phyloP scores from a whole-genome alignment of 1,140 invertebrate genomes.

The Onthophagus taurus region DNA sequence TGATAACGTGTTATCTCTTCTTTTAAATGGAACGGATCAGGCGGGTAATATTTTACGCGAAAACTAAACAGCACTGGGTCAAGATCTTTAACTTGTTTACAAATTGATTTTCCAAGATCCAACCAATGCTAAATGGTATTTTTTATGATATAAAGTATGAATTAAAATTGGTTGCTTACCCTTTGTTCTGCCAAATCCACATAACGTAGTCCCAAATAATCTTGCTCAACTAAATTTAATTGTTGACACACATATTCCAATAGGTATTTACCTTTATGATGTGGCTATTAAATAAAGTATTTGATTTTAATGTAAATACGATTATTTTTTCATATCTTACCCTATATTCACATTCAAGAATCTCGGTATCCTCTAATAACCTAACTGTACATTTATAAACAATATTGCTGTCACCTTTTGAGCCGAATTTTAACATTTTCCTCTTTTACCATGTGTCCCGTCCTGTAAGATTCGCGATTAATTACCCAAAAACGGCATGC shows the following conservation, averaged over 20 bases:
- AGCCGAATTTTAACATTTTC: constrained; percentile 64
- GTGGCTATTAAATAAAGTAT: constrained; percentile 52
- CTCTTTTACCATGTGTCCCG: constrained; percentile 18
- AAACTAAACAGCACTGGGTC: constrained; percentile 84
- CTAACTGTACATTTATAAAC: constrained; percentile 90
- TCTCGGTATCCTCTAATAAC: constrained; percentile 88
- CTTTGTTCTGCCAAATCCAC: constrained; percentile 87
- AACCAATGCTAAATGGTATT: constrained; percentile 80
- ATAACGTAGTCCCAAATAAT: constrained; percentile 95
- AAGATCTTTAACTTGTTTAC: constrained; percentile 91
- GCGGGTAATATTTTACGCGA: constrained; percentile 90
- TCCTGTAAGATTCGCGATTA: neutral
- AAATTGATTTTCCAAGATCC: constrained; percentile 84
- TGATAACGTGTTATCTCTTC: constrained; percentile 86
- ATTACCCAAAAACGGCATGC: neutral
- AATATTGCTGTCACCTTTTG: constrained; percentile 73
- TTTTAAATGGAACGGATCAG: constrained; percentile 74
- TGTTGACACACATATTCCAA: constrained; percentile 90
- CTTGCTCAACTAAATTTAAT: constrained; percentile 88
- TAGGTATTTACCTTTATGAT: constrained; percentile 87
- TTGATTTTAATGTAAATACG: constrained; percentile 8
- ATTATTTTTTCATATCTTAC: constrained; percentile 45
- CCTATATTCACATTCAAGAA: constrained; percentile 92
- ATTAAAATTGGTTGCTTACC: constrained; percentile 45
- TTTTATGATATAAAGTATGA: constrained; percentile 24